Percentiles rank a stretch among this genome's conserved stretches.
Evolutionary conservation across 2,113 vertebrate species (phyloP).

Genomic region (Ceyx melanurus): DNA sequence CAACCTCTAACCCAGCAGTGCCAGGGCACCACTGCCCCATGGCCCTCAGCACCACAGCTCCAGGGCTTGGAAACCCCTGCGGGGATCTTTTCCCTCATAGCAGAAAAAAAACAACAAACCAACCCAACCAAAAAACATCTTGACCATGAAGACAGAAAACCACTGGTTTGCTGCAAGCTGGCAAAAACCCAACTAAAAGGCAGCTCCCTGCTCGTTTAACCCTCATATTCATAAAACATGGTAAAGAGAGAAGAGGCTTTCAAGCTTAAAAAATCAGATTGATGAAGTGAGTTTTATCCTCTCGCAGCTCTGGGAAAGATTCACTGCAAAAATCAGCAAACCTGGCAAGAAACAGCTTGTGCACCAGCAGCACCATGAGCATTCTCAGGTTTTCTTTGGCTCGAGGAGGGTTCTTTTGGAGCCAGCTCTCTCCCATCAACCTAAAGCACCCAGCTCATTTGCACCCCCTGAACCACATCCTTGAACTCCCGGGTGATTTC

Average conservation of each 20-base stretch:
- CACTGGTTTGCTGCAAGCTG: not conserved
- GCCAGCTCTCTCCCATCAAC: not conserved
- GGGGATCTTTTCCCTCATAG: too few relatives aligned
- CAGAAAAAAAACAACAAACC: not conserved
- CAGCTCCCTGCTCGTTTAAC: conserved; percentile 25
- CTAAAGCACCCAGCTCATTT: not conserved
- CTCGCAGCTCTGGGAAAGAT: not conserved
- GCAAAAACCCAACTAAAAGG: conserved; percentile 11
- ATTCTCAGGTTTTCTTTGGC: not conserved
- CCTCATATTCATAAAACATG: not conserved
- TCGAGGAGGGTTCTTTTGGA: not conserved
- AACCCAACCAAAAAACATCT: not conserved
- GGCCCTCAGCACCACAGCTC: too few relatives aligned
- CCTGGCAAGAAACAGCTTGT: not conserved
- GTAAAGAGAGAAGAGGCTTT: not conserved
- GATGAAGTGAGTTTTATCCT: not conserved
- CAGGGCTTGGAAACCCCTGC: too few relatives aligned
- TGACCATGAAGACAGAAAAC: not conserved
- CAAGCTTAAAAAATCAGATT: not conserved
- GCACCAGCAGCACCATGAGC: not conserved
- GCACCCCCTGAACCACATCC: not conserved
- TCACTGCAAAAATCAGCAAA: conserved; percentile 10
- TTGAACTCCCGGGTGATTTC: not conserved
- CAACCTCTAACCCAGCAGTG: too few relatives aligned
- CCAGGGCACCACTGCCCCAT: too few relatives aligned